phyloP scores from a whole-genome alignment of 1,140 invertebrate genomes.

The Laupala kohalensis region DNA sequence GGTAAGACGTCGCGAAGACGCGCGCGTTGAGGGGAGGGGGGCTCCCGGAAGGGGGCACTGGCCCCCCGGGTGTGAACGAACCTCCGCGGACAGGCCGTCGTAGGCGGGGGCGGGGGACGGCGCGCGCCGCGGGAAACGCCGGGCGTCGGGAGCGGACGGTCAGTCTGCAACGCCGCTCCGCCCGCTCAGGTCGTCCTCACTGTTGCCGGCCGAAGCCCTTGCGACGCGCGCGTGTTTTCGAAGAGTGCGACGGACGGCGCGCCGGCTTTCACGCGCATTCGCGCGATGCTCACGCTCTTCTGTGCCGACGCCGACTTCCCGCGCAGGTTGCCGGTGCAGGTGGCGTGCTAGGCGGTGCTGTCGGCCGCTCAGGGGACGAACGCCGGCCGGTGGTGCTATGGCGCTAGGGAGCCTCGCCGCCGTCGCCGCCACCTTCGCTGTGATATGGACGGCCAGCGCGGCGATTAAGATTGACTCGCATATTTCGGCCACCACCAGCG shows the following conservation, averaged over 20 bases:
- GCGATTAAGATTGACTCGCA: not conserved
- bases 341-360: not conserved
- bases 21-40: too few species aligned
- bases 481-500: not conserved
- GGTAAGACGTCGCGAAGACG: too few species aligned
- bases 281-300: too few species aligned
- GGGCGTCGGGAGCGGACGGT: not conserved
- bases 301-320: not conserved
- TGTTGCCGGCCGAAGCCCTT: too few species aligned
- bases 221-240: too few species aligned
- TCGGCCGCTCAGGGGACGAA: not conserved
- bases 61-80: not conserved
- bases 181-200: too few species aligned
- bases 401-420: not conserved
- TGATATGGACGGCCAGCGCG: not conserved
- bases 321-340: not conserved
- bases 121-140: not conserved
- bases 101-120: too few species aligned
- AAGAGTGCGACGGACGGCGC: too few species aligned
- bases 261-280: too few species aligned
- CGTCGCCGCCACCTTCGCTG: too few species aligned
- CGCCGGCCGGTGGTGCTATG: not conserved
- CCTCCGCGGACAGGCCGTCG: not conserved
- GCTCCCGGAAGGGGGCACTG: not conserved
- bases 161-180: too few species aligned